These are phyloP conservation scores for Fulmarus glacialis DNA, from an alignment of 2,113 vertebrate species.

Conservation along the genomic window DNA sequence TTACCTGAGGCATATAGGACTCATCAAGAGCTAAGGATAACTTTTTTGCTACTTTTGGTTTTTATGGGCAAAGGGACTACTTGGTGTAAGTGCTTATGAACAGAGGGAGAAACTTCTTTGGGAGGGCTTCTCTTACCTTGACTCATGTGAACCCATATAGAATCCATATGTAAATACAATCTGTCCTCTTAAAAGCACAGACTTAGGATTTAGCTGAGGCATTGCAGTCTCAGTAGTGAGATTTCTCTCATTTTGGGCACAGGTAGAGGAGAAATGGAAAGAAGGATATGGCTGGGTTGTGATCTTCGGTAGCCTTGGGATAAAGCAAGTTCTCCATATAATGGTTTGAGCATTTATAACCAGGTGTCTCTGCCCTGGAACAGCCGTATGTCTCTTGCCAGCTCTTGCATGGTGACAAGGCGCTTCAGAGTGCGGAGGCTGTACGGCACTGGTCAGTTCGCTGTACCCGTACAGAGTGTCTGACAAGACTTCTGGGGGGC, in stretches of 20 bases:
- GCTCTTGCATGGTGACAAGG: not conserved
- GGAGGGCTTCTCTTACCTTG: not conserved
- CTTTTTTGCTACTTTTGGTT: not conserved
- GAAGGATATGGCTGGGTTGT: not conserved
- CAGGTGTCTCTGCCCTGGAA: not conserved
- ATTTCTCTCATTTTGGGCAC: not conserved
- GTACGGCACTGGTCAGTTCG: not conserved
- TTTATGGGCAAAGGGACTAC: not conserved
- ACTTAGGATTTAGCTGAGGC: not conserved
- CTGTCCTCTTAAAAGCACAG: not conserved
- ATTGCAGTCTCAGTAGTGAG: not conserved
- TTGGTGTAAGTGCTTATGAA: not conserved
- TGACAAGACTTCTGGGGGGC: conserved; percentile 27
- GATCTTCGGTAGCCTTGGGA: not conserved
- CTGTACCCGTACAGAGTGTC: not conserved
- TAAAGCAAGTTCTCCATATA: not conserved
- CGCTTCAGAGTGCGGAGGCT: not conserved
- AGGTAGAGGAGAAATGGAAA: not conserved
- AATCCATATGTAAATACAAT: not conserved
- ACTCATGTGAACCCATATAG: not conserved
- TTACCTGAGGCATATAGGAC: not conserved
- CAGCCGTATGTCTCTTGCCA: not conserved
- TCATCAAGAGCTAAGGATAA: not conserved
- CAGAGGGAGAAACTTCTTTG: not conserved
- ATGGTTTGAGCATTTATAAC: not conserved